Percentiles rank a stretch among this genome's conserved stretches.
These are phyloP conservation scores for Adelognathus sp. DNA, from an alignment of 2,888 invertebrate genomes.

Conservation along the genomic window DNA sequence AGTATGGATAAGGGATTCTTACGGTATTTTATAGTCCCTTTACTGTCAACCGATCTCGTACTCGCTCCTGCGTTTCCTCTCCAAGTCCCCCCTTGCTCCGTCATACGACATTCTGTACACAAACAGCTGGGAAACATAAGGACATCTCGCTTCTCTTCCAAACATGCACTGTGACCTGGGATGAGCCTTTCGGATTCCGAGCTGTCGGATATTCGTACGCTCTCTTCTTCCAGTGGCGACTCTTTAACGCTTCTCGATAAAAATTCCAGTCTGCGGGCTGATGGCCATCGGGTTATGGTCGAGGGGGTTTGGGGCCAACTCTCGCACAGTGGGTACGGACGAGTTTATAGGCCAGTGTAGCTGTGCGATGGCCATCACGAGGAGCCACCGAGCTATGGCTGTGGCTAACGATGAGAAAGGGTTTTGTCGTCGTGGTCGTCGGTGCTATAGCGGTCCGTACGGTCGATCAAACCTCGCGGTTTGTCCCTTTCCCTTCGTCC, in stretches of 20 bases:
- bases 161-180: not conserved
- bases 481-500: conserved; percentile 19
- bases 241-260: conserved; percentile 16
- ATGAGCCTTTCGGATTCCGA: not conserved
- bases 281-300: conserved; percentile 12
- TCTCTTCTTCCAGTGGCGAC: not conserved
- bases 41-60: conserved; percentile 47
- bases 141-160: not conserved
- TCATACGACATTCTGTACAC: not conserved
- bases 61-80: conserved; percentile 35
- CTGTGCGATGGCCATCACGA: not conserved
- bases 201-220: not conserved
- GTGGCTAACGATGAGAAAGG: conserved; percentile 8
- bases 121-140: not conserved
- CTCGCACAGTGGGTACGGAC: not conserved
- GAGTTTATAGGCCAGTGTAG: not conserved
- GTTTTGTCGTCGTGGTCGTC: conserved; percentile 26
- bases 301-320: not conserved
- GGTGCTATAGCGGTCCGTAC: conserved; percentile 11
- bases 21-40: conserved; percentile 61
- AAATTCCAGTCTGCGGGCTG: conserved; percentile 12
- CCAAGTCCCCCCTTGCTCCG: not conserved
- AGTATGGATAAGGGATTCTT: conserved; percentile 60
- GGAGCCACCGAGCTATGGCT: not conserved
- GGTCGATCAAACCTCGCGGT: conserved; percentile 35